These are phyloP conservation scores for Parus major DNA, from an alignment of 2,113 vertebrate genomes.

Conservation along the genomic window DNA sequence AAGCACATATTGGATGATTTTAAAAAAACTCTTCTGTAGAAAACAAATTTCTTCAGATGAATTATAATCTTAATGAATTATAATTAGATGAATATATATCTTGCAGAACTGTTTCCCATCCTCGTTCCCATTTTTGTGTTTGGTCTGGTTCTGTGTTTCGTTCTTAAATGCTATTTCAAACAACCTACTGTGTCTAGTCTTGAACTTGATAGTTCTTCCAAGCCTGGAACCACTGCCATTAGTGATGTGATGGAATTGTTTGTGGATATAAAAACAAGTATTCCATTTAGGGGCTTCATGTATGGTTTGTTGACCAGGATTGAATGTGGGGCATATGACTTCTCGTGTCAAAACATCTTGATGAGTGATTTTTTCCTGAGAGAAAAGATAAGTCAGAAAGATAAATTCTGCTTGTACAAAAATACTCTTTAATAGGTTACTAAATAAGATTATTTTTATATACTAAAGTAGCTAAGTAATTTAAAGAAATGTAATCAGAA, in stretches of 20 bases:
- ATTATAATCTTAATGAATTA: neutral
- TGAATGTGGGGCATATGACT: neutral
- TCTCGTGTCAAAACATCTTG: neutral
- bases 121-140: neutral
- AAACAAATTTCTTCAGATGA: neutral
- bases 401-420: neutral
- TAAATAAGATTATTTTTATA: neutral
- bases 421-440: neutral
- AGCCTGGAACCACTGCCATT: neutral
- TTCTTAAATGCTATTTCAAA: neutral
- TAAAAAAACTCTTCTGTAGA: neutral
- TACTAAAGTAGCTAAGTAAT: neutral
- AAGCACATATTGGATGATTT: neutral
- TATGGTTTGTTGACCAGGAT: neutral
- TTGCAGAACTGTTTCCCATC: neutral
- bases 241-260: neutral
- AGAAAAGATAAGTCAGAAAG: neutral
- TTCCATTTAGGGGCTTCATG: neutral
- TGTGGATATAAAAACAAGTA: neutral
- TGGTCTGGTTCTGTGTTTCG: neutral
- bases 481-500: neutral
- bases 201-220: neutral
- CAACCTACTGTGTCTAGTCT: neutral
- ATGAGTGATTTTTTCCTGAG: neutral
- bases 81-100: neutral